A percentile compares a stretch with the other conserved stretches of the same genome.
Evolutionary conservation across 1,140 invertebrate species (phyloP).

Genomic region (Polyergus mexicanus): DNA sequence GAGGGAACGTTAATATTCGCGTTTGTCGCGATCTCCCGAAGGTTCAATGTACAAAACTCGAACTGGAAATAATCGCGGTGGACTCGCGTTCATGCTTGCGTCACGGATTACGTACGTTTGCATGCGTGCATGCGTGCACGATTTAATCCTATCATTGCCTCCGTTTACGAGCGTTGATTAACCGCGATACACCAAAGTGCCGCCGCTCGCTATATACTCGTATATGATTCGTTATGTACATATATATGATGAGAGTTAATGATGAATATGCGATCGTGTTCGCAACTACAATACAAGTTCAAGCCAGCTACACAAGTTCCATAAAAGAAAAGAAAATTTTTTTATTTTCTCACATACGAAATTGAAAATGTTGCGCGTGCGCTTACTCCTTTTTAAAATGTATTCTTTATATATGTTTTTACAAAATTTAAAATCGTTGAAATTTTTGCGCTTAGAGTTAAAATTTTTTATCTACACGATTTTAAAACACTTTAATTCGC

Average conservation of each 20-base stretch:
- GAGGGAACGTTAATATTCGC: background rate
- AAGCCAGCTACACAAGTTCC: background rate
- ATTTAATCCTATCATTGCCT: slow-evolving; percentile 58
- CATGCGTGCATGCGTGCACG: slow-evolving; percentile 14
- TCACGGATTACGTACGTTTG: slow-evolving; percentile 16
- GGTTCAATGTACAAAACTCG: slow-evolving; percentile 43
- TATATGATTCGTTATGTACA: slow-evolving; percentile 11
- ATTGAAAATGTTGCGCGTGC: slow-evolving; percentile 17
- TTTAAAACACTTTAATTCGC: slow-evolving; percentile 20
- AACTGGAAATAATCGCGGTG: slow-evolving; percentile 49
- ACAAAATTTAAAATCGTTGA: slow-evolving; percentile 23
- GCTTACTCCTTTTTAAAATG: no score
- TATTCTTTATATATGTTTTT: background rate
- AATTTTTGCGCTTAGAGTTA: background rate
- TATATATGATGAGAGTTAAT: background rate
- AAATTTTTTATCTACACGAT: slow-evolving; percentile 13
- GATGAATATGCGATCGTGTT: slow-evolving; percentile 6
- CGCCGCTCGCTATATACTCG: background rate
- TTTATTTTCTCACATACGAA: slow-evolving; percentile 37
- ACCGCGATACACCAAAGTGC: slow-evolving; percentile 15
- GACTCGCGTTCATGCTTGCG: slow-evolving; percentile 34
- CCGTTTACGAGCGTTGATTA: slow-evolving; percentile 25
- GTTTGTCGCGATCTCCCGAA: slow-evolving; percentile 9
- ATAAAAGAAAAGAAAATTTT: slow-evolving; percentile 29
- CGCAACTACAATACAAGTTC: background rate